Conservation (phyloP, 2,113 vertebrate species). For the Labeo rohita region DNA sequence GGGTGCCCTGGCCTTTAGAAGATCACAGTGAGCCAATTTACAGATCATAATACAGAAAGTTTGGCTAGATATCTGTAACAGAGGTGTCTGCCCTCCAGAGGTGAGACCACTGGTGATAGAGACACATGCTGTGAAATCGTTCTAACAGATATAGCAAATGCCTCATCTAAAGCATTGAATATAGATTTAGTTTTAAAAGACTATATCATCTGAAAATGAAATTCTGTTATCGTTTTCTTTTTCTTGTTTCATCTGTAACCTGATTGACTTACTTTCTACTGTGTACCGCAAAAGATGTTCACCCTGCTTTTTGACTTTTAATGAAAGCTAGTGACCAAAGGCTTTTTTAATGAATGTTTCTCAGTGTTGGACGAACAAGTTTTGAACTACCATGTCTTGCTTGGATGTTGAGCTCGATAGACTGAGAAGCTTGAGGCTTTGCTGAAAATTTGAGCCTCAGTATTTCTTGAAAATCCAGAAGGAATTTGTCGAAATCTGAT, state of each 20-base stretch:
- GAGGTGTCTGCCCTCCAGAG: slow-evolving; percentile 64
- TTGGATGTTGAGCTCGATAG: background rate
- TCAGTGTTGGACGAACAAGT: background rate
- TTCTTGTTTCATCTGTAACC: background rate
- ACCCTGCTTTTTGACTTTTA: background rate
- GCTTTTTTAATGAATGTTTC: background rate
- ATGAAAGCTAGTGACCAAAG: background rate
- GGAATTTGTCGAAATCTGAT: background rate
- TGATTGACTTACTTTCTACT: background rate
- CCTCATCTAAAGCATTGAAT: background rate
- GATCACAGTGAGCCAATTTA: slow-evolving; percentile 62
- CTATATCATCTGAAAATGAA: background rate
- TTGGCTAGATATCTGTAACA: slow-evolving; percentile 62
- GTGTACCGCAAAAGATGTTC: background rate
- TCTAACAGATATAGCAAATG: slow-evolving; percentile 43
- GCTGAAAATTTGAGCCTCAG: background rate
- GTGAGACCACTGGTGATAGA: slow-evolving; percentile 56
- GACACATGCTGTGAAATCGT: slow-evolving; percentile 54
- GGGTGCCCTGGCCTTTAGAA: slow-evolving; percentile 63
- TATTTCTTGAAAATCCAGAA: background rate
- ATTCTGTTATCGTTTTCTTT: background rate
- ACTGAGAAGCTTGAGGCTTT: background rate
- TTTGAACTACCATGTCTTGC: too few species aligned
- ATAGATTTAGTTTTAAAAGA: background rate
- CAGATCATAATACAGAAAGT: slow-evolving; percentile 61